Base-by-base conservation (phyloP, 2,888 invertebrate species). In the Cyrtodaria siliqua region DNA sequence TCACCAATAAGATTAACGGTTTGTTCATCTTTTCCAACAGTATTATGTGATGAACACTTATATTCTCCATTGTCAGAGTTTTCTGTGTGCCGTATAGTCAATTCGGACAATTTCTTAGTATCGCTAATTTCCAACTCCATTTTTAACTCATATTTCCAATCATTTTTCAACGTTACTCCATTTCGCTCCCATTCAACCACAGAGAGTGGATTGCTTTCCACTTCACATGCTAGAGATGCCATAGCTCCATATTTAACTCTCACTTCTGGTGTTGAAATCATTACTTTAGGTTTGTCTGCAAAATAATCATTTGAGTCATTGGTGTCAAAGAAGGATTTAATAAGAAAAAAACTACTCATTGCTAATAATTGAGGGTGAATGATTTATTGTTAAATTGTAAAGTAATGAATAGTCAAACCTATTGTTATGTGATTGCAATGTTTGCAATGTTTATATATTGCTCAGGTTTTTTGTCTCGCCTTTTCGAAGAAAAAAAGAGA, bases 61-160 rank as follows among this genome's bases (percentile, higher is more conserved):
- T 80, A 80, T 24, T 42, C 47, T 12, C 80, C 76, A 16, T 33
- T 67, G 20, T 80, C 80, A 24, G 18, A 52, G n/a, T 26, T 20
- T 6, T 73, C 63, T 14, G 50, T 57, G 1, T 29, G 26, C 14
- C 24, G 16, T 26, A 80, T 71, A n/a, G 47, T 77, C 18, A 80
- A 52, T 50, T 64, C 67, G 6, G 50, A 44, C n/a, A 66, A 50
- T 59, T 23, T 29, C 27, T 62, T 52, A 47, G 33, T 66, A 14
- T 76, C 63, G 57, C 67, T 59, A 20, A 70, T 56, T 47, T 70
- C 62, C 14, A 26, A 26, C 12, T 52, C 40, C 20, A 74, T 53
- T 18, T 50, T 63, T 40, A 9, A 23, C 50, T 23, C 50, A 29
- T 79, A 72, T 74, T 79, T 79, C 62, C 61, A 62, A 44, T 24